Conservation (phyloP, 2,113 vertebrate genomes). For the Misgurnus anguillicaudatus region DNA sequence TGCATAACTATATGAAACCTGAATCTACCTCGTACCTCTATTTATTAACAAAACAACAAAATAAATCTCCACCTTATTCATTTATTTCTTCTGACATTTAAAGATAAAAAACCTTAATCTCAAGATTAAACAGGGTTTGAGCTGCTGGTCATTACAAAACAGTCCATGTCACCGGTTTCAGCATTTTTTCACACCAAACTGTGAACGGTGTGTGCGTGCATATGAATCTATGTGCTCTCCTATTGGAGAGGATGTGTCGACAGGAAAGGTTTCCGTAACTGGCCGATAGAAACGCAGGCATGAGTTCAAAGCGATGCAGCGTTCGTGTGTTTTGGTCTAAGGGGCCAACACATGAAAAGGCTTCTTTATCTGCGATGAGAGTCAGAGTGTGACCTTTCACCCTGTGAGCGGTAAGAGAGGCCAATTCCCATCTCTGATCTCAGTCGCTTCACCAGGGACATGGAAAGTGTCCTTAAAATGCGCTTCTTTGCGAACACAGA, state of each 20-base stretch:
- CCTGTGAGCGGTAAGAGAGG: slow-evolving; percentile 63
- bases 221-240: background rate
- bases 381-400: slow-evolving; percentile 67
- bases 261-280: slow-evolving; percentile 24
- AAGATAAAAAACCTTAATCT: too few relatives aligned
- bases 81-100: too few relatives aligned
- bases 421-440: slow-evolving; percentile 70
- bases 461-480: slow-evolving; percentile 62
- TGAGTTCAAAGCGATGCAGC: slow-evolving; percentile 66
- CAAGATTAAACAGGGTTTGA: background rate
- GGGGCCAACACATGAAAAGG: slow-evolving; percentile 71
- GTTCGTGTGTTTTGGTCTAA: slow-evolving; percentile 63
- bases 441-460: slow-evolving; percentile 57
- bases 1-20: background rate
- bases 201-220: background rate
- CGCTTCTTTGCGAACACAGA: background rate
- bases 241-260: slow-evolving; percentile 42
- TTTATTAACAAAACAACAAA: too few relatives aligned
- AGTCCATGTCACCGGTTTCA: slow-evolving; percentile 33
- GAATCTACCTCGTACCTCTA: too few relatives aligned
- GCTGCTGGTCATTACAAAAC: slow-evolving; percentile 7
- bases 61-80: too few relatives aligned
- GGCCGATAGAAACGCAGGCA: slow-evolving; percentile 16
- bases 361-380: slow-evolving; percentile 71
- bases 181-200: slow-evolving; percentile 30